Evolutionary conservation across 1,140 invertebrate species (phyloP).

Genomic region (Drosophila repleta): DNA sequence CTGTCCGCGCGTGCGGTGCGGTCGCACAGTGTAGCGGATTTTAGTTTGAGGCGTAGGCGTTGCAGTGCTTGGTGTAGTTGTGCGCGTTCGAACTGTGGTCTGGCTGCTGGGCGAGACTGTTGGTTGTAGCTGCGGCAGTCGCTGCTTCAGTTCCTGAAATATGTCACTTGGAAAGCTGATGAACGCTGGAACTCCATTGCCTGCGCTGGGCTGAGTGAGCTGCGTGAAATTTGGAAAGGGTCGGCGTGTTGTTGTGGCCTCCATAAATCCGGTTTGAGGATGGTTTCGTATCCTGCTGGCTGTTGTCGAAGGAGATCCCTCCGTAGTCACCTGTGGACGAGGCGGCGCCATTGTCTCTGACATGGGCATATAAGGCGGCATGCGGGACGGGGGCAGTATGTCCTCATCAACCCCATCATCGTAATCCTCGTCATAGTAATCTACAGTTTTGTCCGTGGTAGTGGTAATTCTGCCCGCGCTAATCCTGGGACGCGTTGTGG

Average conservation of each 20-base stretch:
- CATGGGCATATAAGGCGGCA: constrained; percentile 87
- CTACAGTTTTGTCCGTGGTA: constrained; percentile 44
- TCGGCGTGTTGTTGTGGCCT: constrained; percentile 74
- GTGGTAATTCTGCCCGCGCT: constrained; percentile 7
- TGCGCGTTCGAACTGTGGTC: constrained; percentile 70
- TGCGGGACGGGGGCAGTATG: constrained; percentile 84
- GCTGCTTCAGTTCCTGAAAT: constrained; percentile 77
- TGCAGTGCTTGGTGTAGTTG: constrained; percentile 53
- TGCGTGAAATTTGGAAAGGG: constrained; percentile 64
- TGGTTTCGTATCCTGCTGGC: constrained; percentile 19
- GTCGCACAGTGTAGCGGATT: constrained; percentile 60
- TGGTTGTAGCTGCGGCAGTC: constrained; percentile 50
- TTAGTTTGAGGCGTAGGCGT: constrained; percentile 61
- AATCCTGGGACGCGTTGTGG: constrained; percentile 1
- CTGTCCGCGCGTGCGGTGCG: constrained; percentile 67
- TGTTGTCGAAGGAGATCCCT: constrained; percentile 16
- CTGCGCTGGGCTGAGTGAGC: constrained; percentile 41
- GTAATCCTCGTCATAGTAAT: constrained; percentile 78
- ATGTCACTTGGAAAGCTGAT: constrained; percentile 81
- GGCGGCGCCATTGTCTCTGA: constrained; percentile 85
- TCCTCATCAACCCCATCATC: constrained; percentile 85
- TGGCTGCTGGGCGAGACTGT: constrained; percentile 68
- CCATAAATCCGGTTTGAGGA: constrained; percentile 65
- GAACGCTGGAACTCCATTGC: constrained; percentile 69
- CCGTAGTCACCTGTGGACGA: constrained; percentile 57